These are phyloP conservation scores for Cyclura pinguis DNA, from an alignment of 2,797 vertebrate species.

Conservation along the genomic window DNA sequence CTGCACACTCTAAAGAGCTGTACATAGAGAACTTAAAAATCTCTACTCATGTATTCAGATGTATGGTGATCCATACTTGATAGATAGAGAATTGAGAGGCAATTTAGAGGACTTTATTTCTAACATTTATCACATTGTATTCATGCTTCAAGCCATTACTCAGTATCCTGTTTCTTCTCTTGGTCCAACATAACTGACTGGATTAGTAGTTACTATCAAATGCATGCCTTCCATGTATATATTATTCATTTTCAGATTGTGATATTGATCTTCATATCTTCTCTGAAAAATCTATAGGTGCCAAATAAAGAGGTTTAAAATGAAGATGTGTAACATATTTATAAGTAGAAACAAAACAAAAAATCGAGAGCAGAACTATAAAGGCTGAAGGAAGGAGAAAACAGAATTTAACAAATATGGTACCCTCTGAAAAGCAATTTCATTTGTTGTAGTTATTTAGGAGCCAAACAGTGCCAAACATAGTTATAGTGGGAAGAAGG, in stretches of 20 bases:
- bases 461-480: background rate
- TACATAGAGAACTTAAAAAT: conserved; percentile 22
- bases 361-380: background rate
- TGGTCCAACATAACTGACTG: conserved; percentile 23
- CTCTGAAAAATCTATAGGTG: background rate
- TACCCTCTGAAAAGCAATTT: background rate
- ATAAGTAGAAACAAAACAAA: background rate
- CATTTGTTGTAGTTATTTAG: background rate
- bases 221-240: conserved; percentile 38
- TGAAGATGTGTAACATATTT: conserved; percentile 15
- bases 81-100: conserved; percentile 18
- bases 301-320: background rate
- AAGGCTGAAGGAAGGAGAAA: too few species aligned
- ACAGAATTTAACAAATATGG: background rate
- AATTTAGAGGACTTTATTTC: conserved; percentile 24
- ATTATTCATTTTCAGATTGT: conserved; percentile 39
- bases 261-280: background rate
- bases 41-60: conserved; percentile 25
- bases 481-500: background rate
- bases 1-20: conserved; percentile 37
- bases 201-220: conserved; percentile 35
- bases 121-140: conserved; percentile 48
- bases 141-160: conserved; percentile 39
- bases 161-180: conserved; percentile 27
- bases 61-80: conserved; percentile 20